Conservation (phyloP, 2,113 vertebrate species). For the Laterallus jamaicensis region DNA sequence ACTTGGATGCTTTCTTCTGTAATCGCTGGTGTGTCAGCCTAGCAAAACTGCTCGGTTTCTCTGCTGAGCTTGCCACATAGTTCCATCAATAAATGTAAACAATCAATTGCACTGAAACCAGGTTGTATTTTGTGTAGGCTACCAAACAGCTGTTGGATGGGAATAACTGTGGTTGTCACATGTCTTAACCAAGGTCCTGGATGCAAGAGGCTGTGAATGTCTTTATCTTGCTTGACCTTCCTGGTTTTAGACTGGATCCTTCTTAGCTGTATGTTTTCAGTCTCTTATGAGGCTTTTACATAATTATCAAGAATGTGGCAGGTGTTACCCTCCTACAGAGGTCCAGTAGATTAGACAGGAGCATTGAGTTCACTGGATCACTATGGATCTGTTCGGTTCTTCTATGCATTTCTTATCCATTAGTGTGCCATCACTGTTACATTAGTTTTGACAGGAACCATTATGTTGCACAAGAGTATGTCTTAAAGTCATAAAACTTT, state of each 20-base stretch:
- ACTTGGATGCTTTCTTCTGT: background rate
- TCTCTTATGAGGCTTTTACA: background rate
- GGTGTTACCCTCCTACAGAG: background rate
- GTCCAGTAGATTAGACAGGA: background rate
- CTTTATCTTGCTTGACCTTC: background rate
- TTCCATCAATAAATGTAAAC: background rate
- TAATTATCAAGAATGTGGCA: background rate
- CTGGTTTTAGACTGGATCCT: background rate
- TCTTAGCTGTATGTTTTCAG: background rate
- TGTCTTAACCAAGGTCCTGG: background rate
- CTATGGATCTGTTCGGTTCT: background rate
- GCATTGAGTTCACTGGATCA: background rate
- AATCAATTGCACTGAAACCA: slow-evolving; percentile 25
- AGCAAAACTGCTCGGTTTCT: background rate
- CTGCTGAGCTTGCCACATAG: background rate
- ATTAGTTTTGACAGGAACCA: background rate
- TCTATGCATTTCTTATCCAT: background rate
- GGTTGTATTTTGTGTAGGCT: slow-evolving; percentile 4
- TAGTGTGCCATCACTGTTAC: background rate
- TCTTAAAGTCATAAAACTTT: background rate
- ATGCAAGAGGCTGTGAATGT: background rate
- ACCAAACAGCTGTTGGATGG: background rate
- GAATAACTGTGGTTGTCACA: background rate
- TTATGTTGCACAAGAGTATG: background rate
- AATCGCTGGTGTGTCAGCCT: background rate